Conservation (phyloP, 2,888 invertebrate species). For the Tholera decimalis region DNA sequence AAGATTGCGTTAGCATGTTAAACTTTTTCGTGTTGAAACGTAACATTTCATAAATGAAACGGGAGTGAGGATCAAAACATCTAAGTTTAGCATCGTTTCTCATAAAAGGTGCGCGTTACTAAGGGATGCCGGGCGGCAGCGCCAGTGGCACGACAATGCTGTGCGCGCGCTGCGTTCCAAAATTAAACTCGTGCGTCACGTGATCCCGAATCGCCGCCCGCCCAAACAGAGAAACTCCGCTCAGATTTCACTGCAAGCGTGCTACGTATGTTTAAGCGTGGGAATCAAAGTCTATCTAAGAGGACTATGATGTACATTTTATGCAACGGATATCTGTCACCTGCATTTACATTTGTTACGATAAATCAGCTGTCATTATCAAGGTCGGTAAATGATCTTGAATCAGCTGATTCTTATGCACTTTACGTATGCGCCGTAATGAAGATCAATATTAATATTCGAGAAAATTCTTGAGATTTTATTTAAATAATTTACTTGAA, state of each 20-base stretch:
- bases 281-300: constrained; percentile 59
- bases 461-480: constrained; percentile 17
- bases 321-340: constrained; percentile 59
- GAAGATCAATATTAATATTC: constrained; percentile 34
- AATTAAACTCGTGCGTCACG: constrained; percentile 87
- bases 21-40: constrained; percentile 31
- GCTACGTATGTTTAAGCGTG: constrained; percentile 74
- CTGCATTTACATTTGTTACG: constrained; percentile 60
- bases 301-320: constrained; percentile 50
- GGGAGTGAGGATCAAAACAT: constrained; percentile 73
- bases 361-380: constrained; percentile 80
- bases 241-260: constrained; percentile 87
- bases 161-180: constrained; percentile 88
- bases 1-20: constrained; percentile 22
- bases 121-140: constrained; percentile 79
- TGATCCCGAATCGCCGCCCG: constrained; percentile 87
- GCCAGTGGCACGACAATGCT: constrained; percentile 80
- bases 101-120: constrained; percentile 89
- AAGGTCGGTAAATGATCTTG: constrained; percentile 79
- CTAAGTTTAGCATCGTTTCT: constrained; percentile 88
- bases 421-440: constrained; percentile 46
- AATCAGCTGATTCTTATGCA: constrained; percentile 71
- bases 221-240: constrained; percentile 91
- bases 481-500: constrained; percentile 7
- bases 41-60: constrained; percentile 71